Conservation (phyloP, 2,797 vertebrate species). For the Coreius guichenoti region DNA sequence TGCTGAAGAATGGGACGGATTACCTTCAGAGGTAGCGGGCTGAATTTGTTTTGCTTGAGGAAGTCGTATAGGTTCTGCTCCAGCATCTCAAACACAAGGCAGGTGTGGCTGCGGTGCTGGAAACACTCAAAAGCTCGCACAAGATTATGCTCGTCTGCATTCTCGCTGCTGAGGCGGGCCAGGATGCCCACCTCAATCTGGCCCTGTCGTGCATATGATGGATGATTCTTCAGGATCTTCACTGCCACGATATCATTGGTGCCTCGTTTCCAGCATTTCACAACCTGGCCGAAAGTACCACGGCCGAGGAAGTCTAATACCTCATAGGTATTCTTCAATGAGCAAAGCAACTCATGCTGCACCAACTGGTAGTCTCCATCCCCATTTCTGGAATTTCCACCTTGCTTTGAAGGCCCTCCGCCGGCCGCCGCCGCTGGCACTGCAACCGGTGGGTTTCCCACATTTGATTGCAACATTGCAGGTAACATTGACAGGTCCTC, state of each 20-base stretch:
- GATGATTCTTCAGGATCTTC: constrained; percentile 99
- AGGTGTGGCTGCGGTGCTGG: constrained; percentile 97
- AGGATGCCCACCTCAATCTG: constrained; percentile 99
- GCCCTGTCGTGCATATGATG: constrained; percentile 96
- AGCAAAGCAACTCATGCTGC: constrained; percentile 96
- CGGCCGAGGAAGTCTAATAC: constrained; percentile 98
- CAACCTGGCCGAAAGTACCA: constrained; percentile 98
- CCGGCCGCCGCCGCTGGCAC: constrained; percentile 83
- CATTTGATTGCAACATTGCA: constrained; percentile 94
- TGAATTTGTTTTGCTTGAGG: constrained; percentile 99
- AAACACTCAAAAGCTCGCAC: constrained; percentile 98
- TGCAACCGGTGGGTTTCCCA: constrained; percentile 87
- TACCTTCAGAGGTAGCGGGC: constrained; percentile 96
- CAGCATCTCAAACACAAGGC: constrained; percentile 99
- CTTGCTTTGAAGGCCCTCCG: constrained; percentile 85
- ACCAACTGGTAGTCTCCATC: constrained; percentile 98
- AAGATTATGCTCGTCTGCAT: constrained; percentile 96
- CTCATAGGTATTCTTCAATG: constrained; percentile 98
- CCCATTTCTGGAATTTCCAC: constrained; percentile 79
- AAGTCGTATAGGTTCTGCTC: constrained; percentile 99
- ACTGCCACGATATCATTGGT: constrained; percentile 96
- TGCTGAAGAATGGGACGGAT: constrained; percentile 98
- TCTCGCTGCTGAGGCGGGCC: constrained; percentile 94
- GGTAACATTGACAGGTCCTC: constrained; percentile 96
- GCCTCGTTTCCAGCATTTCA: constrained; percentile 99